Conservation (phyloP, 2,113 vertebrate species). For the Hyla sarda region DNA sequence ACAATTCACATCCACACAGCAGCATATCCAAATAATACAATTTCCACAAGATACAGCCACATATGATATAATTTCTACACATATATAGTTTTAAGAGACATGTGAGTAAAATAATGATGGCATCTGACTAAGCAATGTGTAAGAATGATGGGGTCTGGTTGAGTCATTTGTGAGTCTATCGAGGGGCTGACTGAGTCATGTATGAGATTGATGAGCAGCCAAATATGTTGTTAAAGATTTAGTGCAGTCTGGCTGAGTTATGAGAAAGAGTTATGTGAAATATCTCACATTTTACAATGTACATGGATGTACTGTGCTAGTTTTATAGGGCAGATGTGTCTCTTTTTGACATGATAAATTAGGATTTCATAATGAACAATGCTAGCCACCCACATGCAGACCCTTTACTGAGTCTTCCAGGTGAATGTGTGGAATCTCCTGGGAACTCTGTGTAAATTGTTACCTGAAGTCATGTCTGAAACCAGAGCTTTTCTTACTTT, state of each 20-base stretch:
- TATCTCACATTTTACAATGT: not conserved
- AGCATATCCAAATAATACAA: not conserved
- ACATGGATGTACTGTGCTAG: not conserved
- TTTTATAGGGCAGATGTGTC: not conserved
- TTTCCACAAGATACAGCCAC: not conserved
- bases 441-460: not conserved
- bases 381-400: not conserved
- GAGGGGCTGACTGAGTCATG: not conserved
- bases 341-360: not conserved
- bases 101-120: not conserved
- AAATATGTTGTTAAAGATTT: conserved; percentile 4
- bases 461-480: not conserved
- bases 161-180: not conserved
- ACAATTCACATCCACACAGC: not conserved
- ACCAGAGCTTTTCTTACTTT: not conserved
- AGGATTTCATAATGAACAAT: not conserved
- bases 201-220: not conserved
- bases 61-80: not conserved
- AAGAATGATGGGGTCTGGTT: conserved; percentile 1
- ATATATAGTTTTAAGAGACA: not conserved
- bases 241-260: not conserved
- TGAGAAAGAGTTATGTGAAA: not conserved
- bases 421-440: not conserved
- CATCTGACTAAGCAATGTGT: not conserved
- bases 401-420: not conserved